These are phyloP conservation scores for Macaca fascicularis DNA, from an alignment of 2,113 vertebrate genomes.

Conservation along the genomic window T2T-MFA8v1.1 NC_088385.1:132628001-132628500, in stretches of 20 bases:
- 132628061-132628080: neutral
- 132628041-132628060: neutral
- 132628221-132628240: neutral
- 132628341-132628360: neutral
- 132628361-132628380: neutral
- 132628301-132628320: neutral
- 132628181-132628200: fast-evolving
- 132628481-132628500: neutral
- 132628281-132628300: neutral
- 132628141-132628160: neutral
- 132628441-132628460: fast-evolving
- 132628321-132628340: neutral
- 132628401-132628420: neutral
- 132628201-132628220: fast-evolving
- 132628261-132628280: neutral
- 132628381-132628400: too few species aligned
- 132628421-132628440: neutral
- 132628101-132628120: neutral
- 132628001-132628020: too few species aligned
- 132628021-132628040: neutral
- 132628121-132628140: neutral
- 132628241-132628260: neutral
- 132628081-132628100: neutral
- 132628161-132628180: too few species aligned
- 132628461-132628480: fast-evolving